These are phyloP conservation scores for Sternotherus odoratus DNA, from an alignment of 2,797 vertebrate species.

Conservation along the genomic window DNA sequence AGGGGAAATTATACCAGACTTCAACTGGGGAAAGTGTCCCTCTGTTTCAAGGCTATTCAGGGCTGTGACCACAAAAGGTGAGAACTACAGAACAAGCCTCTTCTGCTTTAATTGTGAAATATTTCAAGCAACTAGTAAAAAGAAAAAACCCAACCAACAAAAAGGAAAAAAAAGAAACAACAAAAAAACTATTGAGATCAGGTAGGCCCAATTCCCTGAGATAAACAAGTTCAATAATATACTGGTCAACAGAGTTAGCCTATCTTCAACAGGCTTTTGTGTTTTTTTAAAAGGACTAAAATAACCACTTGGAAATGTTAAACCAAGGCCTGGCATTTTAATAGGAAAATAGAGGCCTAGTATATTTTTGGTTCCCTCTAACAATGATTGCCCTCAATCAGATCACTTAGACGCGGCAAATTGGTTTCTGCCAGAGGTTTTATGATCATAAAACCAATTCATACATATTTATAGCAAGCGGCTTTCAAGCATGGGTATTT, in stretches of 20 bases:
- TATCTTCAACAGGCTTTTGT: slow-evolving; percentile 84
- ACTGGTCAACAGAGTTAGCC: slow-evolving; percentile 82
- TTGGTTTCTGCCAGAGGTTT: slow-evolving; percentile 70
- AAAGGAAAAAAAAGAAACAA: neutral
- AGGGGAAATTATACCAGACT: slow-evolving; percentile 84
- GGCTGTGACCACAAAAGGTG: slow-evolving; percentile 78
- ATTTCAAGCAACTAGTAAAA: slow-evolving; percentile 67
- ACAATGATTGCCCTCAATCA: slow-evolving; percentile 94
- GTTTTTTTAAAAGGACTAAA: slow-evolving; percentile 81
- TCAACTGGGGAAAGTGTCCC: slow-evolving; percentile 79
- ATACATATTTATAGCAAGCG: slow-evolving; percentile 79
- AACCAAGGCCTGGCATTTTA: slow-evolving; percentile 91
- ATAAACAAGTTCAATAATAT: slow-evolving; percentile 82
- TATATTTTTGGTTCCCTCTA: slow-evolving; percentile 84
- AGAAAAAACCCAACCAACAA: neutral
- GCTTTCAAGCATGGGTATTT: slow-evolving; percentile 49
- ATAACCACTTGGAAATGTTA: slow-evolving; percentile 87
- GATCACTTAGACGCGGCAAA: slow-evolving; percentile 86
- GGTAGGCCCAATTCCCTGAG: slow-evolving; percentile 80
- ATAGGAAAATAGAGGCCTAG: slow-evolving; percentile 86
- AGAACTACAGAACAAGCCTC: slow-evolving; percentile 78
- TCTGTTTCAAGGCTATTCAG: slow-evolving; percentile 82
- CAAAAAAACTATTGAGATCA: slow-evolving; percentile 82
- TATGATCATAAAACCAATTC: slow-evolving; percentile 76
- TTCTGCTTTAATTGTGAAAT: slow-evolving; percentile 80